Base-by-base conservation (phyloP, 2,797 vertebrate species). In the Sebastolobus altivelis region DNA sequence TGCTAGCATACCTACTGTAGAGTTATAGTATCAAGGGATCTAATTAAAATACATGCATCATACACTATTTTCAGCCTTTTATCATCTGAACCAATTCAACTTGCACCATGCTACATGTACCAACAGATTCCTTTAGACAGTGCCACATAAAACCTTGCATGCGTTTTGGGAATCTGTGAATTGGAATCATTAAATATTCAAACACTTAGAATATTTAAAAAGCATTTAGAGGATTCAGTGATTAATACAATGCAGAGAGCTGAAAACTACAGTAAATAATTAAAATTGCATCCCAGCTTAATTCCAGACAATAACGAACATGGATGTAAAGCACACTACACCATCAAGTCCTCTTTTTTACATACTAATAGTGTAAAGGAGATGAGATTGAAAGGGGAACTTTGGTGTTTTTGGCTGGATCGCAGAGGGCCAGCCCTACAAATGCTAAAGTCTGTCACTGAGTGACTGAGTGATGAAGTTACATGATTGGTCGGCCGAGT, bases 131-230 rank as follows among this genome's bases (percentile, higher is more conserved):
- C 72, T 76, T 59, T 38, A 35, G 67, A 76, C 68, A 67, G 59
- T 56, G 25, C 29, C 76, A 40, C 58, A 77, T 81, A 62, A 85
- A 81, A 27, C 20, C 70, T 62, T 79, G 74, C 78, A 80, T 46
- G 70, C 69, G 79, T 85, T 79, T 83, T 61, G 77, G 49, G 80
- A 86, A 65, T 79, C n/a, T 4, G n/a, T 74, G 61, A 76, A 62
- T 54, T 75, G 55, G 13, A 82, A 63, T 74, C 22, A 86, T 84
- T 78, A 87, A 79, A 90, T 82, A 81, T 89, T 90, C 25, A 84
- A 66, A 79, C 61, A 73, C 12, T 75, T 62, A 35, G 4, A 66
- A 86, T 63, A 76, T 74, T 80, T 65, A 52, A 88, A 69, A 61
- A 87, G 54, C n/a, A 69, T 82, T 85, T 79, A 66, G 31, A 72